Conservation (phyloP, 1,140 invertebrate genomes). For the Drosophila busckii region DNA sequence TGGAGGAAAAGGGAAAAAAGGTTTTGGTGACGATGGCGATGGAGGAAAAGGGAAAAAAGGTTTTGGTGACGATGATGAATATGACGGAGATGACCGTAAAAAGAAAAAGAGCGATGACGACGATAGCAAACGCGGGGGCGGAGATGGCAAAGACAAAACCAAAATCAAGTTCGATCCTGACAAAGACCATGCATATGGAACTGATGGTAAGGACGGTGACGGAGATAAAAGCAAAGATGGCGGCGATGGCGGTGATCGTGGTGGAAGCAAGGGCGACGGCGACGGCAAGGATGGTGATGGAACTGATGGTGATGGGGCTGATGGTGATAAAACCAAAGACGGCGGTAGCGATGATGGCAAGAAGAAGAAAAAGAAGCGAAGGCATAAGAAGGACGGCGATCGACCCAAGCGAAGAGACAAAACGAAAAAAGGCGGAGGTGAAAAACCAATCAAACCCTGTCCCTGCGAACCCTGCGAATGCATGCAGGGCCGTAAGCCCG, state of each 20-base stretch:
- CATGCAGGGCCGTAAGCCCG: constrained; percentile 1
- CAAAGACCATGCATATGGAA: no score
- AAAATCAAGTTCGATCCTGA: no score
- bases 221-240: not conserved
- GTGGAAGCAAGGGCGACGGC: no score
- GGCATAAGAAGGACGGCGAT: not conserved
- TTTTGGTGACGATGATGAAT: no score
- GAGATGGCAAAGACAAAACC: no score
- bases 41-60: not conserved
- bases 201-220: no score
- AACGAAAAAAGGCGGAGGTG: not conserved
- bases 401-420: not conserved
- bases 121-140: no score
- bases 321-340: not conserved
- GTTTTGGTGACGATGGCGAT: not conserved
- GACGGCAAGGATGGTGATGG: not conserved
- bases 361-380: not conserved
- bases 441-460: constrained; percentile 7
- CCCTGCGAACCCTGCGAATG: constrained; percentile 36
- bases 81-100: no score
- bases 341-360: not conserved
- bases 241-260: not conserved
- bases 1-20: not conserved
- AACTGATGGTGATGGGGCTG: not conserved
- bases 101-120: no score